Conservation (phyloP, 2,113 vertebrate species). For the Abramis brama region DNA sequence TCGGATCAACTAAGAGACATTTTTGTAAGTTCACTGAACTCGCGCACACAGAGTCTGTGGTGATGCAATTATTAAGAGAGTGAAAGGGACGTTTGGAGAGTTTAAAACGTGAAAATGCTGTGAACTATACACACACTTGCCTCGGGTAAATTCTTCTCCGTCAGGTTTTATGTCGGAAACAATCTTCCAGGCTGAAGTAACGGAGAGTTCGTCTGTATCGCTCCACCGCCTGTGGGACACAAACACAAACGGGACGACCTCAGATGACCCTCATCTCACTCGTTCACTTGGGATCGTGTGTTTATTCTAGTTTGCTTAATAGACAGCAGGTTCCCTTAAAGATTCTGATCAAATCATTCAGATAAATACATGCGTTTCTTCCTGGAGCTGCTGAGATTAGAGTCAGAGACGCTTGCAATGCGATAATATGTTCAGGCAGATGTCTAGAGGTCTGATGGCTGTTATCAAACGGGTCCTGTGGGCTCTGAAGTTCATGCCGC, state of each 20-base stretch:
- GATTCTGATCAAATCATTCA: neutral
- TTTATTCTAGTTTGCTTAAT: slow-evolving; percentile 30
- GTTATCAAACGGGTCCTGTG: neutral
- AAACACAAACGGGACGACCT: slow-evolving; percentile 12
- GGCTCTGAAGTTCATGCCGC: neutral
- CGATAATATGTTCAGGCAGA: neutral
- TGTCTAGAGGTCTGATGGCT: slow-evolving; percentile 18
- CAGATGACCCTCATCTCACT: slow-evolving; percentile 1
- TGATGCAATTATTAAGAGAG: neutral
- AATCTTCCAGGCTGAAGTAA: slow-evolving; percentile 3
- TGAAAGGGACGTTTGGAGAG: neutral
- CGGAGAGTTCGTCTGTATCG: neutral
- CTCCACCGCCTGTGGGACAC: slow-evolving; percentile 21
- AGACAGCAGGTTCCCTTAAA: slow-evolving; percentile 9
- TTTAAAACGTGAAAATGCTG: slow-evolving; percentile 59
- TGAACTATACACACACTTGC: slow-evolving; percentile 66
- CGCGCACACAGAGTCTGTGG: neutral
- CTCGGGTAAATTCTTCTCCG: slow-evolving; percentile 29
- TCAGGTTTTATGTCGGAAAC: slow-evolving; percentile 3
- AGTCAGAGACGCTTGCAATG: neutral
- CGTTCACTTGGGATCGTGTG: neutral
- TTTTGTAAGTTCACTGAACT: neutral
- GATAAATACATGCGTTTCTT: neutral
- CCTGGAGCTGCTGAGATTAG: neutral
- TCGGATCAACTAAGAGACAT: slow-evolving; percentile 54